Percentiles rank a stretch among this genome's conserved stretches.
phyloP scores from a whole-genome alignment of 2,797 vertebrate genomes.

The Parambassis ranga region DNA sequence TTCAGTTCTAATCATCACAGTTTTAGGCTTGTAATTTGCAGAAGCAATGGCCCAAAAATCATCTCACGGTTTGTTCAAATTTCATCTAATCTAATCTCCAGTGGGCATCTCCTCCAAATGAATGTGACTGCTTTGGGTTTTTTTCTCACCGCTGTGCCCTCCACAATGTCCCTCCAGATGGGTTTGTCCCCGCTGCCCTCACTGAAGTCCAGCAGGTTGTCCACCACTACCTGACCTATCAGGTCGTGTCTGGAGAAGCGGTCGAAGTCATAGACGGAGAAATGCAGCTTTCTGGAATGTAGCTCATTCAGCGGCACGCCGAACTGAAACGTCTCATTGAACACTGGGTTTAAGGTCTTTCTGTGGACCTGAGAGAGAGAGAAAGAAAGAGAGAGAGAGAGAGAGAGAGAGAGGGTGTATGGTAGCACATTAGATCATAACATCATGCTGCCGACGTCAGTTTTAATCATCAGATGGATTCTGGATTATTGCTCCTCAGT shows the following conservation, averaged over 20 bases:
- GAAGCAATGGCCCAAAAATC: neutral
- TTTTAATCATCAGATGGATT: too few relatives aligned
- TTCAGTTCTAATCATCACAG: neutral
- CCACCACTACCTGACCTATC: conserved; percentile 93
- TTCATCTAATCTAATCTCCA: neutral
- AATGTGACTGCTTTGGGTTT: neutral
- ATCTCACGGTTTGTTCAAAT: conserved; percentile 17
- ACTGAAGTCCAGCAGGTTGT: conserved; percentile 93
- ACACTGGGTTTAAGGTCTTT: conserved; percentile 92
- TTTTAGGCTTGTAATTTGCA: neutral
- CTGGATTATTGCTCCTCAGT: too few relatives aligned
- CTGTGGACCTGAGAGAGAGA: conserved; percentile 81
- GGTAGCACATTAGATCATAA: neutral
- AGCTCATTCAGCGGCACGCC: conserved; percentile 90
- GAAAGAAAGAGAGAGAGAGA: neutral
- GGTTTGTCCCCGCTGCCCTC: conserved; percentile 89
- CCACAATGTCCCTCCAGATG: conserved; percentile 92
- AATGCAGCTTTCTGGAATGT: conserved; percentile 91
- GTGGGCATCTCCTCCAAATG: neutral
- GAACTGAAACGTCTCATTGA: conserved; percentile 94
- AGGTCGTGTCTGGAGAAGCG: conserved; percentile 94
- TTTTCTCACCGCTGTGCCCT: conserved; percentile 87
- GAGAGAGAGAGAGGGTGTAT: neutral
- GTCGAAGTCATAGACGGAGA: conserved; percentile 94
- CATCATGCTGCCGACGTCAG: too few relatives aligned